A percentile compares a stretch with the other conserved stretches of the same genome.
Evolutionary conservation across 2,888 invertebrate genomes (phyloP).

Genomic region (Xestia xanthographa): DNA sequence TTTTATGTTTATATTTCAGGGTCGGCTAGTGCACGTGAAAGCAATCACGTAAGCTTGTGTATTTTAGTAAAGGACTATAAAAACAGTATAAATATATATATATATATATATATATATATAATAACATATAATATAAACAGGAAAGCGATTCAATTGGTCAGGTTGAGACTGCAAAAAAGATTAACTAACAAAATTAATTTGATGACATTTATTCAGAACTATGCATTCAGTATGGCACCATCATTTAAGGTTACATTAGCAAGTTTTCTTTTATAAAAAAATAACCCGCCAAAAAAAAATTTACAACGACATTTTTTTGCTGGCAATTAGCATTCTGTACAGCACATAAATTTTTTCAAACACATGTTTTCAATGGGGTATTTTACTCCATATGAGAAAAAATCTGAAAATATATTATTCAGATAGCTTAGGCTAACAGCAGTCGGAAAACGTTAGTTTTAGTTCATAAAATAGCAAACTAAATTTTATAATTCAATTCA

Average conservation of each 20-base stretch:
- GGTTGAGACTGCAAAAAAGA: neutral
- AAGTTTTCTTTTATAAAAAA: neutral
- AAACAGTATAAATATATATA: neutral
- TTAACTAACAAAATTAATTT: neutral
- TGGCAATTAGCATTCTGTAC: neutral
- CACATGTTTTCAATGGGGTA: conserved; percentile 13
- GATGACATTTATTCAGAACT: neutral
- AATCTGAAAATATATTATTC: no score
- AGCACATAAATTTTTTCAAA: neutral
- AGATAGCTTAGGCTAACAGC: no score
- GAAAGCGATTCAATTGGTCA: neutral
- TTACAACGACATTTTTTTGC: neutral
- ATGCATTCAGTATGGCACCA: neutral
- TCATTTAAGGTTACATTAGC: neutral
- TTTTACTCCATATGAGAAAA: no score
- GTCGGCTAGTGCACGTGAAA: neutral
- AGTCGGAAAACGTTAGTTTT: no score
- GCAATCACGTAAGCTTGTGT: conserved; percentile 14
- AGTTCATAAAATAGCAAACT: no score
- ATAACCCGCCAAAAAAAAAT: neutral
- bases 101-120: no score
- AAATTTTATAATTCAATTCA: no score
- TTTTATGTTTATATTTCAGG: conserved; percentile 11
- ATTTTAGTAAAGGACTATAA: neutral
- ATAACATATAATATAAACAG: no score